phyloP scores from a whole-genome alignment of 2,888 invertebrate genomes.

The Augochlorella aurata region DNA sequence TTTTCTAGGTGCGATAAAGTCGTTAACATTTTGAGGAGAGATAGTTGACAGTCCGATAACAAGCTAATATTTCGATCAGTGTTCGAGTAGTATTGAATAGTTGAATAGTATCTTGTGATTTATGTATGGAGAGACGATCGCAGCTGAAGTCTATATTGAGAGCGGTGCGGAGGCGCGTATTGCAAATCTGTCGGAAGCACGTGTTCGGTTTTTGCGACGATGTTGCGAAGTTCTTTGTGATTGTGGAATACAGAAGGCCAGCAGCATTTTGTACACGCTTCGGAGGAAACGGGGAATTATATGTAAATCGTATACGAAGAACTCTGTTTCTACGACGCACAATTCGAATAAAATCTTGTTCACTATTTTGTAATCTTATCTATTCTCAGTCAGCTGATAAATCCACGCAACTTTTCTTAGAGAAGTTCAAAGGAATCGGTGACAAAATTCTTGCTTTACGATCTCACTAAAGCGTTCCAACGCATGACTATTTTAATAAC shows the following conservation, averaged over 20 bases:
- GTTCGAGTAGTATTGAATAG: background rate
- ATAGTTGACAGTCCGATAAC: background rate
- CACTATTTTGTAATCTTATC: background rate
- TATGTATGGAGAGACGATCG: background rate
- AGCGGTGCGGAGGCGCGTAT: too few species aligned
- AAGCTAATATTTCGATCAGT: background rate
- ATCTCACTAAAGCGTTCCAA: background rate
- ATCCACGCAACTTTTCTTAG: background rate
- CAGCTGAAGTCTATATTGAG: background rate
- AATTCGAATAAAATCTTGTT: background rate
- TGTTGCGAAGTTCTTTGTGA: background rate
- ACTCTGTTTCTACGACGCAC: background rate
- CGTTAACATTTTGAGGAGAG: background rate
- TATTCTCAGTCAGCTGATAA: background rate
- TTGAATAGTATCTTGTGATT: background rate
- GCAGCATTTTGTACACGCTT: background rate
- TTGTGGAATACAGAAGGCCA: background rate
- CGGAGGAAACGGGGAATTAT: background rate
- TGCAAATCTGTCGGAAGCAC: background rate
- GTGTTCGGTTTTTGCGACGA: background rate
- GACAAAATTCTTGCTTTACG: background rate
- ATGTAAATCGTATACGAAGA: background rate
- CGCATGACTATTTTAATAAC: too few species aligned
- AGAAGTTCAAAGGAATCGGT: background rate
- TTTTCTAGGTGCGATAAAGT: background rate